Evolutionary conservation across 2,113 vertebrate genomes (phyloP).

Genomic region (Pagrus major): DNA sequence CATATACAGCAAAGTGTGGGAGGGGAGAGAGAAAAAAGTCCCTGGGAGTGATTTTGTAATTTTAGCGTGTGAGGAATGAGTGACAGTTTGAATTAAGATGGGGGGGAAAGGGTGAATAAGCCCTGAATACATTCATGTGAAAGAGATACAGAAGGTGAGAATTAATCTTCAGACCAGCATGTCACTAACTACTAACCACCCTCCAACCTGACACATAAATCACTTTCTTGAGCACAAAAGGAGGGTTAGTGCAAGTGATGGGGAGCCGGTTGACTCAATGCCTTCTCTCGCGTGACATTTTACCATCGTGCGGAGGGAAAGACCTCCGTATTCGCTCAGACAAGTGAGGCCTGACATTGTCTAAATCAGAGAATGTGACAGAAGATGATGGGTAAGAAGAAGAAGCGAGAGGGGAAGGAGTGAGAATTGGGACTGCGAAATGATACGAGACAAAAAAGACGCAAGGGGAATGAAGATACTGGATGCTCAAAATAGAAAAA

Average conservation of each 20-base stretch:
- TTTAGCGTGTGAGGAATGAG: conserved; percentile 58
- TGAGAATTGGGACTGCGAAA: neutral
- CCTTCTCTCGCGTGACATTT: conserved; percentile 55
- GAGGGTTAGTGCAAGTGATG: neutral
- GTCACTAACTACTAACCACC: neutral
- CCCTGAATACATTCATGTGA: conserved; percentile 9
- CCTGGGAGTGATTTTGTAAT: conserved; percentile 36
- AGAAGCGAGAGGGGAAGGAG: conserved; percentile 9
- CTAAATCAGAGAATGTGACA: conserved; percentile 33
- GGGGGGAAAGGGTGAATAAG: neutral
- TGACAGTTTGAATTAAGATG: conserved; percentile 51
- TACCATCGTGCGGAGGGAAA: conserved; percentile 7
- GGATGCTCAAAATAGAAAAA: neutral
- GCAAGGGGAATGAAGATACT: neutral
- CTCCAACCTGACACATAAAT: conserved; percentile 8
- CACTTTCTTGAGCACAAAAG: conserved; percentile 44
- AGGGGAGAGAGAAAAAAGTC: conserved; percentile 8
- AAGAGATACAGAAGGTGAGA: conserved; percentile 9
- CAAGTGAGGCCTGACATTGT: conserved; percentile 39
- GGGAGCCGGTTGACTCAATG: conserved; percentile 25
- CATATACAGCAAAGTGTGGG: conserved; percentile 48
- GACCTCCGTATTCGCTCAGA: conserved; percentile 20
- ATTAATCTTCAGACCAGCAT: conserved; percentile 1
- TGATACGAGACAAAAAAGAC: neutral
- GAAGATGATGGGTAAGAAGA: conserved; percentile 6